Evolutionary conservation across 2,888 invertebrate genomes (phyloP).

Genomic region (Torymus aiolomorphi): DNA sequence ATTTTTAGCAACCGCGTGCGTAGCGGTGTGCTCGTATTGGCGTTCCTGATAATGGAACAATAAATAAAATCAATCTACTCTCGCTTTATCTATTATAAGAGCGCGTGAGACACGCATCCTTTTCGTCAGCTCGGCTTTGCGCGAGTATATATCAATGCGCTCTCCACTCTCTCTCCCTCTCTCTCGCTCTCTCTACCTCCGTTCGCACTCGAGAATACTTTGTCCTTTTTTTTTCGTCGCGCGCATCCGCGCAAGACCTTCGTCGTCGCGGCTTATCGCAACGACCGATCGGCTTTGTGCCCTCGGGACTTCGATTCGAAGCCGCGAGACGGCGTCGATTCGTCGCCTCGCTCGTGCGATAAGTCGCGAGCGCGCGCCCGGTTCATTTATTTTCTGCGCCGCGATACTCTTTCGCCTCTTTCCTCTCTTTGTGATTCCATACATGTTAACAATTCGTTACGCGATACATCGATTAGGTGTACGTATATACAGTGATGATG

Average conservation of each 20-base stretch:
- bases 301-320: slow-evolving; percentile 7
- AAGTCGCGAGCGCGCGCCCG: slow-evolving; percentile 20
- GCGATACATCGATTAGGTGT: slow-evolving; percentile 72
- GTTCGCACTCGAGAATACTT: slow-evolving; percentile 21
- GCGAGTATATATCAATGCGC: slow-evolving; percentile 14
- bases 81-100: slow-evolving; percentile 61
- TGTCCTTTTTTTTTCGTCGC: slow-evolving; percentile 1
- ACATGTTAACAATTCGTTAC: slow-evolving; percentile 63
- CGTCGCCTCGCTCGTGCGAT: slow-evolving; percentile 27
- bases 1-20: slow-evolving; percentile 16
- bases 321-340: slow-evolving; percentile 27
- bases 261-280: slow-evolving; percentile 23
- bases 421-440: slow-evolving; percentile 13
- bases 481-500: slow-evolving; percentile 71
- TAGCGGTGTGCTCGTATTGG: slow-evolving; percentile 25
- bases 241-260: slow-evolving; percentile 18
- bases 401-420: slow-evolving; percentile 18
- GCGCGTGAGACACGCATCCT: slow-evolving; percentile 64
- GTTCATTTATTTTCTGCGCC: slow-evolving; percentile 13
- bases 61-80: slow-evolving; percentile 75
- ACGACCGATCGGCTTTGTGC: slow-evolving; percentile 3
- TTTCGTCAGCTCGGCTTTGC: slow-evolving; percentile 50
- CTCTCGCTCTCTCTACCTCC: slow-evolving; percentile 21
- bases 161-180: slow-evolving; percentile 8
- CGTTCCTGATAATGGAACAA: slow-evolving; percentile 67